Evolutionary conservation across 2,113 vertebrate species (phyloP).

Genomic region (Columba livia): DNA sequence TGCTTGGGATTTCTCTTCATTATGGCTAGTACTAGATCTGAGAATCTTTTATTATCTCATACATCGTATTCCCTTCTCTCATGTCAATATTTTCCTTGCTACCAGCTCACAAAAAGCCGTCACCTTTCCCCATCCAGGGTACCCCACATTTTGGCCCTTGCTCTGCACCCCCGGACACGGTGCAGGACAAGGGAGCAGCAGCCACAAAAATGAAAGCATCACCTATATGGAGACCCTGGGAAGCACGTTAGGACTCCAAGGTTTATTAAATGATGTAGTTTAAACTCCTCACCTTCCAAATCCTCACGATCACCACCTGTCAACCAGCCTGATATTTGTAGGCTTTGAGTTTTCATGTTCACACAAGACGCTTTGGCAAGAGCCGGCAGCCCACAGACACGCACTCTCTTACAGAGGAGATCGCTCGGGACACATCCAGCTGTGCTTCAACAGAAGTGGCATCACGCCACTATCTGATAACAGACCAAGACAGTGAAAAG

Average conservation of each 20-base stretch:
- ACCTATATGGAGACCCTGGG: not conserved
- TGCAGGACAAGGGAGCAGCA: not conserved
- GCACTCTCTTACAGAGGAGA: not conserved
- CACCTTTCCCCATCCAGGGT: not conserved
- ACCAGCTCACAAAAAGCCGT: not conserved
- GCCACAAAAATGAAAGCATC: not conserved
- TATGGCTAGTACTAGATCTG: not conserved
- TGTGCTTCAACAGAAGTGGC: rapidly evolving
- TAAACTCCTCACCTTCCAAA: not conserved
- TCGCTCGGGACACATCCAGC: not conserved
- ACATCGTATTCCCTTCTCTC: not conserved
- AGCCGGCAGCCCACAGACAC: not conserved
- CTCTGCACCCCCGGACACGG: not conserved
- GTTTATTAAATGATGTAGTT: not conserved
- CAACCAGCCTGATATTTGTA: not conserved
- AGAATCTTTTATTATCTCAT: not conserved
- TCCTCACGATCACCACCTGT: not conserved
- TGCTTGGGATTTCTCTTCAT: not conserved
- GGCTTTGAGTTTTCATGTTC: not conserved
- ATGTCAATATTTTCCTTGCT: not conserved
- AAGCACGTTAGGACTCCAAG: not conserved
- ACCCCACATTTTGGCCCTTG: no score
- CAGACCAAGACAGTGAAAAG: not conserved
- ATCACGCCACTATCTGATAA: not conserved
- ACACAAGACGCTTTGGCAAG: not conserved